Percentiles rank a stretch among this genome's conserved stretches.
Conservation (phyloP, 2,113 vertebrate genomes). For the Eubucco bourcierii region DNA sequence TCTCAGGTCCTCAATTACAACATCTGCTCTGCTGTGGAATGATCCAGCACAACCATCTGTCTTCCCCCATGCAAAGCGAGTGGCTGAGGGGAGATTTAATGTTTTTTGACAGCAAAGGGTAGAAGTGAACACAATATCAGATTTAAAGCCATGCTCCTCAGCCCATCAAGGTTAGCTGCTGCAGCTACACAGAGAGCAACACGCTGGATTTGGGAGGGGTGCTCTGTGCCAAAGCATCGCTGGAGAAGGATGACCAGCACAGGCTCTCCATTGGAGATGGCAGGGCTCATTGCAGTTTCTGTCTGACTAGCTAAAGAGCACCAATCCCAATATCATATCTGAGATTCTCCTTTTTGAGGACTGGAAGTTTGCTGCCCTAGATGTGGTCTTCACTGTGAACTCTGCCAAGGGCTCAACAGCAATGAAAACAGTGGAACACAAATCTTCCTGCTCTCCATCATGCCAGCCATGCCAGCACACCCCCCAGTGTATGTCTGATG, state of each 20-base stretch:
- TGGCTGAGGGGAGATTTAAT: constrained; percentile 59
- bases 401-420: not conserved
- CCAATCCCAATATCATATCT: constrained; percentile 1
- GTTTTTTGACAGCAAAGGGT: constrained; percentile 55
- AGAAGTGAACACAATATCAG: constrained; percentile 30
- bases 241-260: not conserved
- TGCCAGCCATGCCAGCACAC: not conserved
- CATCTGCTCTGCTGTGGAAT: constrained; percentile 63
- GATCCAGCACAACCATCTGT: constrained; percentile 71
- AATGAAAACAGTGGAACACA: not conserved
- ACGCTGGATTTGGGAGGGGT: not conserved
- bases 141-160: constrained; percentile 36
- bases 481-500: not conserved
- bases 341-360: not conserved
- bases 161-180: constrained; percentile 50
- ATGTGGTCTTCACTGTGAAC: not conserved
- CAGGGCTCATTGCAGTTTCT: constrained; percentile 5
- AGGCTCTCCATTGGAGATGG: not conserved
- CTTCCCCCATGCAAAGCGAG: constrained; percentile 54
- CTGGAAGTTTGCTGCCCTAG: not conserved
- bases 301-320: not conserved
- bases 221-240: not conserved
- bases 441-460: not conserved
- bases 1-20: constrained; percentile 53
- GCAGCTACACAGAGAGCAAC: constrained; percentile 1